Evolutionary conservation across 2,797 vertebrate genomes (phyloP).

Genomic region (Astyanax mexicanus): DNA sequence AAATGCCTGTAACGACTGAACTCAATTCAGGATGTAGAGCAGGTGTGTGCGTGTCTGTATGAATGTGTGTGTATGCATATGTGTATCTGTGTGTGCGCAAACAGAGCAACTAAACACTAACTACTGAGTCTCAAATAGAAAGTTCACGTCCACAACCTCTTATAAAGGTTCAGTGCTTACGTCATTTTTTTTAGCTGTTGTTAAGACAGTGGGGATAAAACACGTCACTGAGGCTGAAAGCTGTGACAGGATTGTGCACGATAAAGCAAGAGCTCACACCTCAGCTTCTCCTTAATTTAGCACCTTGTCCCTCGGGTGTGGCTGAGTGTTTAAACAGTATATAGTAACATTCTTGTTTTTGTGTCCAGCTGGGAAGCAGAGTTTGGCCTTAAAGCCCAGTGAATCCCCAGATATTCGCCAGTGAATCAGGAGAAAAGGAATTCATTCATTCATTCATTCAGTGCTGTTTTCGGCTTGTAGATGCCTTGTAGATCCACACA

Average conservation of each 20-base stretch:
- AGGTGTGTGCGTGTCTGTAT: not conserved
- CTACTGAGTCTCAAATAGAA: not conserved
- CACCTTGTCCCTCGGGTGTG: slow-evolving; percentile 2
- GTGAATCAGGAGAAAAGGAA: not conserved
- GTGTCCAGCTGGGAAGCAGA: slow-evolving; percentile 22
- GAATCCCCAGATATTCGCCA: slow-evolving; percentile 13
- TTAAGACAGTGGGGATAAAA: not conserved
- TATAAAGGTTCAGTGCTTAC: not conserved
- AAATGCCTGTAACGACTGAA: not conserved
- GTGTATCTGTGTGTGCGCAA: not conserved
- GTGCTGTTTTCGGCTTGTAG: not conserved
- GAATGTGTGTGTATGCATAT: not conserved
- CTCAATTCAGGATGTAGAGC: slow-evolving; percentile 1
- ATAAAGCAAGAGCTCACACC: not conserved
- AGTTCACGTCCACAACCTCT: not conserved
- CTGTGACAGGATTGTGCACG: not conserved
- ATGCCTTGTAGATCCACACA: not conserved
- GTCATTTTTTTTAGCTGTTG: not conserved
- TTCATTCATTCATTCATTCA: slow-evolving; percentile 2
- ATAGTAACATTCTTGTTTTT: slow-evolving; percentile 10
- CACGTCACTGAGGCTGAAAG: not conserved
- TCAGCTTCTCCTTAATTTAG: not conserved
- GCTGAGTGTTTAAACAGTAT: slow-evolving; percentile 14
- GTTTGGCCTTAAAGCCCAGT: not conserved
- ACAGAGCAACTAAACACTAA: no score